Conservation (phyloP, 2,888 invertebrate genomes). For the Eupithecia abbreviata region DNA sequence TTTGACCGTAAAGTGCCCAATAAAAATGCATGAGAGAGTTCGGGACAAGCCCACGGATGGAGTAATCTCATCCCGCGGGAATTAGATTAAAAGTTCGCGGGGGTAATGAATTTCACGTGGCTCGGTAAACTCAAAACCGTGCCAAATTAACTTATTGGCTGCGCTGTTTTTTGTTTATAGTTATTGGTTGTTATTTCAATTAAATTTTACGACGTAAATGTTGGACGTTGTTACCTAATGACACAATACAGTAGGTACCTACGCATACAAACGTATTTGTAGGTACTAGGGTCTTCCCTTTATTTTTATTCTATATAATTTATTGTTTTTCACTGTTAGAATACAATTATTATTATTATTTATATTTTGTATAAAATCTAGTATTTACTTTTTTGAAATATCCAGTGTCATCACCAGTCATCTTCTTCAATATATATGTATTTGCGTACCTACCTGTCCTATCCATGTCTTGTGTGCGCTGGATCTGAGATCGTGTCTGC, state of each 20-base stretch:
- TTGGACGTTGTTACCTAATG: slow-evolving; percentile 14
- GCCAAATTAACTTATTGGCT: slow-evolving; percentile 19
- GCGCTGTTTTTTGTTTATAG: neutral
- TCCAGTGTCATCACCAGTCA: no score
- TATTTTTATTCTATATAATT: no score
- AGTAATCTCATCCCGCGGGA: slow-evolving; percentile 16
- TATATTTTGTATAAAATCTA: no score
- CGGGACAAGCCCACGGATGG: slow-evolving; percentile 20
- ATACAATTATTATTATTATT: no score
- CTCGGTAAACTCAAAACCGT: slow-evolving; percentile 17
- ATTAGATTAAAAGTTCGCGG: slow-evolving; percentile 32
- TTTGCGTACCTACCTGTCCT: no score
- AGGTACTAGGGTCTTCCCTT: no score
- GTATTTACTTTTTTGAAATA: no score
- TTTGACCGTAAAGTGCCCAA: slow-evolving; percentile 37
- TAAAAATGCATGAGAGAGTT: slow-evolving; percentile 26
- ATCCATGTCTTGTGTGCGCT: no score
- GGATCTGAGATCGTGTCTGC: no score
- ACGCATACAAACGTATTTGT: neutral
- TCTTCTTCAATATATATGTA: no score
- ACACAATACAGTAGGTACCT: neutral
- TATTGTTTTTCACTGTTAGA: no score
- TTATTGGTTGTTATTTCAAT: slow-evolving; percentile 6
- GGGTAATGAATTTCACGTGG: slow-evolving; percentile 24
- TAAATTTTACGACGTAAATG: neutral